Percentiles rank a stretch among this genome's conserved stretches.
These are phyloP conservation scores for Callorhinus ursinus DNA, from an alignment of 2,113 vertebrate species.

Conservation along the genomic window DNA sequence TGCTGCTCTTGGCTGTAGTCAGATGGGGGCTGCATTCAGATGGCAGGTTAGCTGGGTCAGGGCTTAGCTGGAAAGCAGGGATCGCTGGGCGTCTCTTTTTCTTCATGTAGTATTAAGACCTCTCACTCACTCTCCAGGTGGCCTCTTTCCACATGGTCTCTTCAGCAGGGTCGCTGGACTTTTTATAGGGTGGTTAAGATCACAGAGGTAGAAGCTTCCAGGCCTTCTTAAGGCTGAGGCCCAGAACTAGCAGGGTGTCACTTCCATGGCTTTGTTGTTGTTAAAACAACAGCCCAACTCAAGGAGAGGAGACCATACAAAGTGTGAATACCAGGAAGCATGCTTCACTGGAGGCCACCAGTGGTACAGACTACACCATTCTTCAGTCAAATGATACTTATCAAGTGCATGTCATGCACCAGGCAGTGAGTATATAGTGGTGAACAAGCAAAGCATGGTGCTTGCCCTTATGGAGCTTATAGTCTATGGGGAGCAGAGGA, in stretches of 20 bases:
- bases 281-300: background rate
- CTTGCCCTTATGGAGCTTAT: background rate
- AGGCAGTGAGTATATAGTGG: background rate
- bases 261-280: background rate
- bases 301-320: background rate
- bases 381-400: background rate
- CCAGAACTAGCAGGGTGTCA: background rate
- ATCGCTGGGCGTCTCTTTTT: background rate
- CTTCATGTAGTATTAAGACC: background rate
- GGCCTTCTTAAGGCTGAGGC: background rate
- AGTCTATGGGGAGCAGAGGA: background rate
- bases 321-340: background rate
- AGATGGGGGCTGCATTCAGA: background rate
- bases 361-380: background rate
- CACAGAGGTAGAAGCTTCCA: background rate
- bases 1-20: background rate
- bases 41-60: background rate
- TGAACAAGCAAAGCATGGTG: background rate
- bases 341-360: background rate
- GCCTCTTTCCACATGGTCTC: background rate
- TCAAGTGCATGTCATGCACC: background rate
- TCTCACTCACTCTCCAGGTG: background rate
- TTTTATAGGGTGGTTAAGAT: background rate
- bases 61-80: background rate
- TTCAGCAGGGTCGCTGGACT: background rate